phyloP scores from a whole-genome alignment of 2,888 invertebrate species.

The Sesia bembeciformis region DNA sequence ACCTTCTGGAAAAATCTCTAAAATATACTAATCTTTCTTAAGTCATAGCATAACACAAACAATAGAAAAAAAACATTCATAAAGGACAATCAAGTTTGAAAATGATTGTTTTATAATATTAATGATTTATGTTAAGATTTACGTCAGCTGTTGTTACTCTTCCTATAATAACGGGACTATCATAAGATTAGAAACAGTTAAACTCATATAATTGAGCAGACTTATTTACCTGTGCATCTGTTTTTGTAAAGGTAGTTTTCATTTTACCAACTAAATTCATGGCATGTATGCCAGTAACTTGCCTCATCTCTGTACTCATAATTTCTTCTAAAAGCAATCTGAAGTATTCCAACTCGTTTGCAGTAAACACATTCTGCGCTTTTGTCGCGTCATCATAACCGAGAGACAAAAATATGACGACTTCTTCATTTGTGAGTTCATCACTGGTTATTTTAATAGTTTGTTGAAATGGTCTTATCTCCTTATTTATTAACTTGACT shows the following conservation, averaged over 20 bases:
- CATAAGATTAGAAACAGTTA: too few relatives aligned
- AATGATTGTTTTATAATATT: too few relatives aligned
- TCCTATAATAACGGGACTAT: too few relatives aligned
- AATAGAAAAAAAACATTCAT: too few relatives aligned
- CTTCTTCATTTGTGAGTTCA: slow-evolving; percentile 47
- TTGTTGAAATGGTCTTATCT: slow-evolving; percentile 47
- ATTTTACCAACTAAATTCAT: slow-evolving; percentile 48
- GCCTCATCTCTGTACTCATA: slow-evolving; percentile 48
- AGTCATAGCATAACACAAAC: too few relatives aligned
- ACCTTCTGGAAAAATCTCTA: too few relatives aligned
- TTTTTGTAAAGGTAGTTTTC: slow-evolving; percentile 46
- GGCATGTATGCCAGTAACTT: slow-evolving; percentile 49
- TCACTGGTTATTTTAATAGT: slow-evolving; percentile 47
- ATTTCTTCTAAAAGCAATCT: slow-evolving; percentile 53
- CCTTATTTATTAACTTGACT: slow-evolving; percentile 44
- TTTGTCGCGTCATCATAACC: slow-evolving; percentile 53
- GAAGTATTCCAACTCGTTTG: slow-evolving; percentile 53
- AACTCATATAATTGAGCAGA: too few relatives aligned
- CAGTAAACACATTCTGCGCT: slow-evolving; percentile 48
- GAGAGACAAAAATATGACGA: slow-evolving; percentile 46
- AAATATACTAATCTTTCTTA: too few relatives aligned
- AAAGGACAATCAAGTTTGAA: too few relatives aligned
- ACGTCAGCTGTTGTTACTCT: too few relatives aligned
- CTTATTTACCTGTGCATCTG: slow-evolving; percentile 47
- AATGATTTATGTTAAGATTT: too few relatives aligned